Conservation (phyloP, 2,797 vertebrate species). For the Pelobates cultripes region DNA sequence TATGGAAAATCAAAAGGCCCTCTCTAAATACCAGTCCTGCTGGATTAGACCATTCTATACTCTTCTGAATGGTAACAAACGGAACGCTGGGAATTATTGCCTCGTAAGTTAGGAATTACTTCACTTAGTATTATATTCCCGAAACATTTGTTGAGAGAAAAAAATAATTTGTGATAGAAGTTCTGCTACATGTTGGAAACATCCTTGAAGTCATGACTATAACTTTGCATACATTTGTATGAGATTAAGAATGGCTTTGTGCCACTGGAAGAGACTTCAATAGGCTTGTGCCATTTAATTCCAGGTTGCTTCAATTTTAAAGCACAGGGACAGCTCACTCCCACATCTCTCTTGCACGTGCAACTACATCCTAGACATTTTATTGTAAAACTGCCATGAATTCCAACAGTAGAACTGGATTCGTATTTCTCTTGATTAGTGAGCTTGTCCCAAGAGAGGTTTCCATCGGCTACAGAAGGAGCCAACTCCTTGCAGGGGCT, state of each 20-base stretch:
- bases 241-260: neutral
- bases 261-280: slow-evolving; percentile 9
- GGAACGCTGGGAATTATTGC: no score
- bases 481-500: slow-evolving; percentile 41
- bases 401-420: slow-evolving; percentile 50
- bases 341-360: slow-evolving; percentile 32
- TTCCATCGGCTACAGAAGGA: slow-evolving; percentile 35
- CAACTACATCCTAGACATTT: slow-evolving; percentile 46
- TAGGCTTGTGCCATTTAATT: slow-evolving; percentile 15
- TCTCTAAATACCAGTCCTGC: no score
- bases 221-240: slow-evolving; percentile 4
- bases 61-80: no score
- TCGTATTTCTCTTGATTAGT: slow-evolving; percentile 53
- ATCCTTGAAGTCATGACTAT: slow-evolving; percentile 1
- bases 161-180: neutral
- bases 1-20: no score
- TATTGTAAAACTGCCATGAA: slow-evolving; percentile 48
- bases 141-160: no score
- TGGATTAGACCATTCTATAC: no score
- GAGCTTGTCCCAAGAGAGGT: slow-evolving; percentile 42
- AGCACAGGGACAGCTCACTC: slow-evolving; percentile 32
- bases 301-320: slow-evolving; percentile 15
- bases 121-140: no score
- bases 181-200: neutral
- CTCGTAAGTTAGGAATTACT: no score